Conservation (phyloP, 2,113 vertebrate genomes). For the Sphyrna mokarran region DNA sequence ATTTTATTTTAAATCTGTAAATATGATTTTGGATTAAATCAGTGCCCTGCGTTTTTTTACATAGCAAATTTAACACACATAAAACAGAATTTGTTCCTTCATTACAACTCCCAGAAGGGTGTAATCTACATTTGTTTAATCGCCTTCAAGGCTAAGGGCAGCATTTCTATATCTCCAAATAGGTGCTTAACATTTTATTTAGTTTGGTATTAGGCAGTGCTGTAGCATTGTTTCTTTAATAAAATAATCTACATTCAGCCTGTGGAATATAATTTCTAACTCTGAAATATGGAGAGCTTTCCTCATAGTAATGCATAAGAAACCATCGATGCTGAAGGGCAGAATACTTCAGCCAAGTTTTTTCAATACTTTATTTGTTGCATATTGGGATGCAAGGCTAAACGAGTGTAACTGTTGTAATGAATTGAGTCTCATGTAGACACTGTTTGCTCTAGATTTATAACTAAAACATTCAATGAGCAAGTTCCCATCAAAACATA, state of each 20-base stretch:
- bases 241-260: conserved; percentile 18
- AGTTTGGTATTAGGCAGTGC: neutral
- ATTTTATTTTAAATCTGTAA: conserved; percentile 23
- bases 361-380: neutral
- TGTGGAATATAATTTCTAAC: neutral
- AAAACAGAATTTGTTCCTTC: conserved; percentile 1
- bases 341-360: neutral
- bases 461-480: neutral
- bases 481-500: neutral
- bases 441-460: neutral
- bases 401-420: neutral
- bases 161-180: neutral
- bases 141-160: neutral
- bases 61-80: neutral
- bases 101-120: neutral
- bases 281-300: neutral
- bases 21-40: neutral
- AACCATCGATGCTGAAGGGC: neutral
- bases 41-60: neutral
- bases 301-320: neutral
- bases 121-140: neutral
- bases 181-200: neutral
- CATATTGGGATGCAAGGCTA: conserved; percentile 13
- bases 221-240: conserved; percentile 20
- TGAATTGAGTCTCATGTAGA: neutral